Conservation (phyloP, 1,140 invertebrate species). For the Chelonus insularis region DNA sequence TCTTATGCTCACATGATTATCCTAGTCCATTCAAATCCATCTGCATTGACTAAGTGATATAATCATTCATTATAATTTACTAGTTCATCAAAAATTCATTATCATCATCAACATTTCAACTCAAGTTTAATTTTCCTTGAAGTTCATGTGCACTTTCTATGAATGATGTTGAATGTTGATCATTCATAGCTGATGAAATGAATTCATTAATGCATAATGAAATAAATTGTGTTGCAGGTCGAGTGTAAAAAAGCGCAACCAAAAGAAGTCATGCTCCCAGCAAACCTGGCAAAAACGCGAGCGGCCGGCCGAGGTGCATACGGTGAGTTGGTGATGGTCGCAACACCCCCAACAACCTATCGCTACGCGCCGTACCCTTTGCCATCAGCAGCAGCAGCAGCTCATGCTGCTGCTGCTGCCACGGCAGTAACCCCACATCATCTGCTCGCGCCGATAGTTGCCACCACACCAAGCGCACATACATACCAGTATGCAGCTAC, state of each 20-base stretch:
- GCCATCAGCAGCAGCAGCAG: conserved; percentile 47
- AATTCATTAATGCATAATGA: too few species aligned
- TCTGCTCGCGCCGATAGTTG: conserved; percentile 58
- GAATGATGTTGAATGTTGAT: too few species aligned
- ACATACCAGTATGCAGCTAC: conserved; percentile 58
- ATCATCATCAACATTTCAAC: too few species aligned
- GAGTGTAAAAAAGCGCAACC: conserved; percentile 99
- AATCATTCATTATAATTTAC: too few species aligned
- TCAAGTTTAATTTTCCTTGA: too few species aligned
- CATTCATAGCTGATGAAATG: too few species aligned
- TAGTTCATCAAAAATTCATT: too few species aligned
- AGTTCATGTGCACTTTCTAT: too few species aligned
- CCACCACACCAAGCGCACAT: conserved; percentile 56
- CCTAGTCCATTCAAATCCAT: not conserved
- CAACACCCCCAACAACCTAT: conserved; percentile 64
- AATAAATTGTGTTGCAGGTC: conserved; percentile 76
- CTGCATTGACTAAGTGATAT: too few species aligned
- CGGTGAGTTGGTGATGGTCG: conserved; percentile 91
- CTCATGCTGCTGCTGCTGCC: conserved; percentile 53
- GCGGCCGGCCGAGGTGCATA: conserved; percentile 89
- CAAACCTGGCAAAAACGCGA: conserved; percentile 90
- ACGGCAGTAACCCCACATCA: conserved; percentile 57
- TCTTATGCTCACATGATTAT: not conserved
- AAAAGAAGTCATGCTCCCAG: conserved; percentile 98
- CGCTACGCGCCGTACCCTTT: conserved; percentile 66